phyloP scores from a whole-genome alignment of 1,140 invertebrate genomes.

The Heliconius eleuchia region DNA sequence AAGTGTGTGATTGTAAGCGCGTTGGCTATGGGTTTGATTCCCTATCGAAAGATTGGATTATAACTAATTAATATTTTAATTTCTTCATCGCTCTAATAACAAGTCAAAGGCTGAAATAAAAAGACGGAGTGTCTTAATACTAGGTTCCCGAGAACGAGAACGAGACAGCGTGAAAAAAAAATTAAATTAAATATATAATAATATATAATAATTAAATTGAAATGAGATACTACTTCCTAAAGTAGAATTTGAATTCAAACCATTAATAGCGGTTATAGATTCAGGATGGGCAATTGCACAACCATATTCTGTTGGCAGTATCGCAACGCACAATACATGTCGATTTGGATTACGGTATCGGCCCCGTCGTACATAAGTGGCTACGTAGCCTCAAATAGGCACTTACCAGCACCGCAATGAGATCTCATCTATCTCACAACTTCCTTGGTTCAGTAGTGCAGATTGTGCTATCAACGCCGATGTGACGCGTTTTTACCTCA shows the following conservation, averaged over 20 bases:
- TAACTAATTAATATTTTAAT: too few relatives aligned
- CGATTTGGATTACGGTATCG: constrained; percentile 72
- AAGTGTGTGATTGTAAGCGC: too few relatives aligned
- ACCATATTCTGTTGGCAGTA: constrained; percentile 55
- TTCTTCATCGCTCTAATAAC: too few relatives aligned
- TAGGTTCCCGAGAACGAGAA: too few relatives aligned
- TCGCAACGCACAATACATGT: constrained; percentile 71
- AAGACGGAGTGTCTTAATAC: too few relatives aligned
- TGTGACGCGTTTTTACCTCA: constrained; percentile 64
- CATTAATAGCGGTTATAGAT: constrained; percentile 54
- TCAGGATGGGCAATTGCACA: constrained; percentile 34
- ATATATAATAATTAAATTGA: neutral
- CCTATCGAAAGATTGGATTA: too few relatives aligned
- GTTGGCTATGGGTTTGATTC: too few relatives aligned
- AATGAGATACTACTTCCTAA: neutral
- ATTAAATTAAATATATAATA: too few relatives aligned
- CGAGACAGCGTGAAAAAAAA: too few relatives aligned
- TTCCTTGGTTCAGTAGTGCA: constrained; percentile 64
- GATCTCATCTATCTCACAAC: constrained; percentile 54
- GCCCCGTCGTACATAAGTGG: constrained; percentile 66
- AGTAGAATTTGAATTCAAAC: constrained; percentile 61
- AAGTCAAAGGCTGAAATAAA: too few relatives aligned
- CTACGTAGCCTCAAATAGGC: constrained; percentile 75
- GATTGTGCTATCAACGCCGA: constrained; percentile 68
- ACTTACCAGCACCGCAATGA: constrained; percentile 73